Base-by-base conservation (phyloP, 2,113 vertebrate genomes). In the Toxostoma redivivum region DNA sequence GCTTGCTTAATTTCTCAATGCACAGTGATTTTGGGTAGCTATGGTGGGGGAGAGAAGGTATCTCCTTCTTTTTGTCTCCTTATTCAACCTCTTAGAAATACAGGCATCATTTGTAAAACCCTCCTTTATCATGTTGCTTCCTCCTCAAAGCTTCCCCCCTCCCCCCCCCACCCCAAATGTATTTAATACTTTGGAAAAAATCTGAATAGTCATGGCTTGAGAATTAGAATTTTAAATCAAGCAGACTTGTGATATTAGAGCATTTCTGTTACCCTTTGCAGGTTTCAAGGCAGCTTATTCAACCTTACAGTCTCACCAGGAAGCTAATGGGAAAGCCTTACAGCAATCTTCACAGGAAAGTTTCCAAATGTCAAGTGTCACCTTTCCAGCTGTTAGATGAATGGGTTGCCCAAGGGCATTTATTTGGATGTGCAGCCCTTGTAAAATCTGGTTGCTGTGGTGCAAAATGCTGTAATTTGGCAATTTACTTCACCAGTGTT, bases 331-430 rank as follows among this genome's bases (percentile, higher is more conserved):
- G 97, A 98, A 98, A 98, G 97, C 97, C 98, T 98, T 95, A 96
- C 97, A 97, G 98, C 98, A 97, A 94, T 98, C 97, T 97, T 97
- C 97, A 94, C 96, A 94, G 98, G 94, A 97, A 98, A 95, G 97
- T 97, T 97, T 97, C 97, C 98, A 98, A 98, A 98, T 98, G 98
- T 98, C 98, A 98, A 94, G 97, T 98, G 98, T 98, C 98, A 97
- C 98, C 98, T 98, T 98, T 98, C 98, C 98, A 98, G 98, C 98
- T 98, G 98, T 97, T 98, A 98, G 98, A 98, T 98, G 98, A 98
- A 98, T 98, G 97, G 97, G 89, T 97, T 97, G 97, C 98, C 97
- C 96, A 90, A 85, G 96, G 98, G 98, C 98, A 96, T 97, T 98
- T 97, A 94, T 98, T 97, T 98, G 98, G 98, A 96, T 97, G 98